A percentile compares a stretch with the other conserved stretches of the same genome.
Conservation (phyloP, 2,888 invertebrate species). For the Scelioninae gen. 2 region DNA sequence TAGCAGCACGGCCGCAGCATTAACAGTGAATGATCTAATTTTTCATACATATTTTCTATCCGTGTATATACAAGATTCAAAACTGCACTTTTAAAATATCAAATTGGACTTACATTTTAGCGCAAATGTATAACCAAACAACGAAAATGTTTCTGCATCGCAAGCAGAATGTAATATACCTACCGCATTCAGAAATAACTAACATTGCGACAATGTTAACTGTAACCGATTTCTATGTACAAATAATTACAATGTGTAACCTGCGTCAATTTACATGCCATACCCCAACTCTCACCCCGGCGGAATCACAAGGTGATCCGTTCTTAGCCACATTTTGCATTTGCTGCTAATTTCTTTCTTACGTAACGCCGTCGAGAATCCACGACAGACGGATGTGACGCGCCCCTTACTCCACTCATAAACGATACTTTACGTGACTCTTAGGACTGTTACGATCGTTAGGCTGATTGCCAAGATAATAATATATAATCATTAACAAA, state of each 20-base stretch:
- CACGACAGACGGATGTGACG: slow-evolving; percentile 47
- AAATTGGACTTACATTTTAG: too few species aligned
- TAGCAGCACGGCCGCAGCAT: too few species aligned
- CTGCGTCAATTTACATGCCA: slow-evolving; percentile 5
- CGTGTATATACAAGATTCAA: too few species aligned
- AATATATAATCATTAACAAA: slow-evolving; percentile 60
- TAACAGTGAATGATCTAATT: too few species aligned
- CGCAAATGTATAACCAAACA: too few species aligned
- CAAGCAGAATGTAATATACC: too few species aligned
- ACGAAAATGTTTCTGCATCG: too few species aligned
- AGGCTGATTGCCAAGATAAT: slow-evolving; percentile 54
- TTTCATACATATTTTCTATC: too few species aligned
- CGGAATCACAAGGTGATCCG: slow-evolving; percentile 14
- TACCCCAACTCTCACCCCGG: slow-evolving; percentile 12
- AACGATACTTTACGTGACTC: slow-evolving; percentile 53
- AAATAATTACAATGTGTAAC: background rate
- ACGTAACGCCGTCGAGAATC: slow-evolving; percentile 36
- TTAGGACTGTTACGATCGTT: slow-evolving; percentile 52
- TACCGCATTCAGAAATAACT: too few species aligned
- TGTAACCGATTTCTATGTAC: too few species aligned
- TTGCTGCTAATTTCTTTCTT: slow-evolving; percentile 38
- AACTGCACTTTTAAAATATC: too few species aligned
- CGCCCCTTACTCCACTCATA: slow-evolving; percentile 39
- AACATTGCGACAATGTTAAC: too few species aligned
- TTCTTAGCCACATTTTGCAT: slow-evolving; percentile 18